Base-by-base conservation (phyloP, 2,888 invertebrate species). In the Lapara coniferarum region DNA sequence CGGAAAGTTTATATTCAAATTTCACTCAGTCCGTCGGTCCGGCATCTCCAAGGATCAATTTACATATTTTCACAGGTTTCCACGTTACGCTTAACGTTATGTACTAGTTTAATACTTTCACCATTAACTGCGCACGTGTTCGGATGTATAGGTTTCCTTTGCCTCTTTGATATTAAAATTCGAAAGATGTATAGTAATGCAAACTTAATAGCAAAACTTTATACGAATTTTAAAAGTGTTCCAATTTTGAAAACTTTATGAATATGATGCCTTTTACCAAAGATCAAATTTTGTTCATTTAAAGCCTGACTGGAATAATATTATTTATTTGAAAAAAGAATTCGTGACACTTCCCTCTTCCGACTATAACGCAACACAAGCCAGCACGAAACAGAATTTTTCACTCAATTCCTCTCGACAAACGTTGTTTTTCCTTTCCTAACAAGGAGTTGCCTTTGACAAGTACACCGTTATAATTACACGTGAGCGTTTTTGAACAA, bases 31-130 rank as follows among this genome's bases (percentile, higher is more conserved):
- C 90, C 86, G 89, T 82, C 88, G 86, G 91, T 89, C 92, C 91
- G 88, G 84, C 90, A 91, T 92, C 93, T 93, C 93, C 82, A 85
- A 92, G 93, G 92, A 91, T 91, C 93, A 91, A 93, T 93, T 93
- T 93, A 90, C 93, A 93, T 93, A 93, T 92, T 91, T 92, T 92
- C 91, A 89, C 91, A 91, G 92, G 92, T 92, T 91, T 89, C 89
- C 85, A 81, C 87, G 87, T 89, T 87, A 89, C 87, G 84, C 87
- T 89, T 87, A 86, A 87, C 85, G 85, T 86, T 85, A 81, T 81
- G 85, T 86, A 78, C 84, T 57, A 52, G 51, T 69, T 66, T 66
- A 66, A 69, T 58, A 69, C 58, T 69, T 66, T 66, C 30, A 37
- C 44, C 66, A 57, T 69, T 66, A 49, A 25, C 53, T 37, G 37